Percentiles rank a stretch among this genome's conserved stretches.
Conservation (phyloP, 2,113 vertebrate genomes). For the Dinomys branickii region DNA sequence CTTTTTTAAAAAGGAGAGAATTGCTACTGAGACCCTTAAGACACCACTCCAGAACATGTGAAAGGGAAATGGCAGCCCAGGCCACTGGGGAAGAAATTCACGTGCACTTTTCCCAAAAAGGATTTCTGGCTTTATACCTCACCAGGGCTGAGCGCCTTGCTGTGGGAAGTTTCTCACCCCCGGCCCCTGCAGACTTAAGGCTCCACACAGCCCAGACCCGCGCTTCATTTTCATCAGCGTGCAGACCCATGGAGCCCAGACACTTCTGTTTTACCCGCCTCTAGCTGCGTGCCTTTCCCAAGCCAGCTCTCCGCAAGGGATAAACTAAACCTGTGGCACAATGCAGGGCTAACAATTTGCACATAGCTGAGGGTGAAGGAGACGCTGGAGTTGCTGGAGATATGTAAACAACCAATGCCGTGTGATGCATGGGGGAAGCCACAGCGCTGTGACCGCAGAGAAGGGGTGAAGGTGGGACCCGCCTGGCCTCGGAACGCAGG, state of each 20-base stretch:
- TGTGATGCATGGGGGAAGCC: neutral
- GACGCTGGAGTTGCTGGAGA: slow-evolving; percentile 2
- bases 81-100: slow-evolving; percentile 17
- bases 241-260: neutral
- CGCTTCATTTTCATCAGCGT: neutral
- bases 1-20: neutral
- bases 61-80: neutral
- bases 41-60: neutral
- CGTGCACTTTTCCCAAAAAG: neutral
- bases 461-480: neutral
- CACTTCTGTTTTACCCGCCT: neutral
- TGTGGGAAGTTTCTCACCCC: neutral
- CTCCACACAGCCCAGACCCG: neutral
- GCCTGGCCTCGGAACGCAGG: neutral
- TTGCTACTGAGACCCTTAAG: neutral
- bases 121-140: neutral
- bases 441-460: neutral
- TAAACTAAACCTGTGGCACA: slow-evolving; percentile 30
- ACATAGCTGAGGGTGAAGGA: slow-evolving; percentile 41
- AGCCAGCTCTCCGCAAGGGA: neutral
- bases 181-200: neutral
- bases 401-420: neutral
- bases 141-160: neutral
- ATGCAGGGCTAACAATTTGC: slow-evolving; percentile 21
- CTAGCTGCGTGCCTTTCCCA: neutral